phyloP scores from a whole-genome alignment of 1,140 invertebrate genomes.

The Bradysia coprophila region DNA sequence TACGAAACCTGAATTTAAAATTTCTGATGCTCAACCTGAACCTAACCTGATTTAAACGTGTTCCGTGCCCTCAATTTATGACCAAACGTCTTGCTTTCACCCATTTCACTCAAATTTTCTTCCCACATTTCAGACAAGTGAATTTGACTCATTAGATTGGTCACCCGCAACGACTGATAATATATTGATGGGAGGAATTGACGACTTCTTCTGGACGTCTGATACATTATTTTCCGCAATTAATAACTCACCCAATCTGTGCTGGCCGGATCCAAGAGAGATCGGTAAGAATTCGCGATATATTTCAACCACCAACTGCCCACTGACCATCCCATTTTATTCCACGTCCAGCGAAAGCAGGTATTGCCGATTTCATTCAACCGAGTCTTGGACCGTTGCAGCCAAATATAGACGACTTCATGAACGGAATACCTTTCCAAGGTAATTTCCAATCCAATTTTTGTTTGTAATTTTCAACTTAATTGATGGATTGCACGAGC shows the following conservation, averaged over 20 bases:
- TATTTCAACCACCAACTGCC: no score
- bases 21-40: no score
- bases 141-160: slow-evolving; percentile 62
- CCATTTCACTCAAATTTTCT: no score
- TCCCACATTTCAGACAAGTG: slow-evolving; percentile 53
- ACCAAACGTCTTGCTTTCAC: no score
- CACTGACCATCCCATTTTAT: slow-evolving; percentile 12
- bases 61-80: no score
- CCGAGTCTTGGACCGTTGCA: slow-evolving; percentile 91
- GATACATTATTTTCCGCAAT: slow-evolving; percentile 81
- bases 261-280: slow-evolving; percentile 92
- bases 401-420: slow-evolving; percentile 92
- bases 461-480: neutral
- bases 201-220: slow-evolving; percentile 39
- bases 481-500: no score
- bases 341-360: slow-evolving; percentile 46
- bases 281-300: slow-evolving; percentile 81
- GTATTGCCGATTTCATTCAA: slow-evolving; percentile 90
- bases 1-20: no score
- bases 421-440: slow-evolving; percentile 63
- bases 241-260: slow-evolving; percentile 71
- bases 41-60: no score
- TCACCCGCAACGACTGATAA: slow-evolving; percentile 37
- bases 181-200: slow-evolving; percentile 25
- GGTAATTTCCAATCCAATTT: slow-evolving; percentile 27